Conservation (phyloP, 2,113 vertebrate species). For the Leucosticte australis region DNA sequence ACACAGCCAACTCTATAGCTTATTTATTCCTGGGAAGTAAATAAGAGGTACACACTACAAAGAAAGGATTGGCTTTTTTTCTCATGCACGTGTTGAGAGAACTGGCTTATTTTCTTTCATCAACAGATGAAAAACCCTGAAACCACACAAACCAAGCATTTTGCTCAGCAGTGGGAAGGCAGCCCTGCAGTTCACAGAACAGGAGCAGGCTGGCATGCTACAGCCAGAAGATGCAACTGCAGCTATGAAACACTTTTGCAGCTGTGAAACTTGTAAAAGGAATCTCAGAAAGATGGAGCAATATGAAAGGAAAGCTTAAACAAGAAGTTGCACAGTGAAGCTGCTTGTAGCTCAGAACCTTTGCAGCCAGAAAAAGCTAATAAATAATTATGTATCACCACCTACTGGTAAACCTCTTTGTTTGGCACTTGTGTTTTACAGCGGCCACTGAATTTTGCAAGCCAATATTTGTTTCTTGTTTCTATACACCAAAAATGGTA, state of each 20-base stretch:
- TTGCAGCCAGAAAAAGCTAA: background rate
- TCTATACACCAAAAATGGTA: background rate
- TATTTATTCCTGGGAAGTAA: background rate
- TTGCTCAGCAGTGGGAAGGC: background rate
- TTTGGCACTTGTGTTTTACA: background rate
- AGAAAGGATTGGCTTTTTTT: background rate
- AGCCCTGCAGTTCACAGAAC: background rate
- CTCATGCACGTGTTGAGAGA: background rate
- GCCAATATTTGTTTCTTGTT: background rate
- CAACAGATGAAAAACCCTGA: background rate
- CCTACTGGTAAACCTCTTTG: slow-evolving; percentile 16
- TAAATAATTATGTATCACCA: slow-evolving; percentile 31
- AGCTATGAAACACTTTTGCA: background rate
- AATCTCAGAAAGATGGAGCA: background rate
- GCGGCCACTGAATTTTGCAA: background rate
- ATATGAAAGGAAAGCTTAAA: background rate
- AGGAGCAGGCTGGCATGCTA: background rate
- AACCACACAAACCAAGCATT: background rate
- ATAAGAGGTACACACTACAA: background rate
- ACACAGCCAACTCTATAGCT: background rate
- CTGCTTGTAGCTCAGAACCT: background rate
- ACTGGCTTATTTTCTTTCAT: background rate
- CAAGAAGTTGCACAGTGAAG: background rate
- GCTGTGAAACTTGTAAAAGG: background rate
- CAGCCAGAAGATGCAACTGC: background rate